Conservation (phyloP, 2,113 vertebrate species). For the Oryzias melastigma region DNA sequence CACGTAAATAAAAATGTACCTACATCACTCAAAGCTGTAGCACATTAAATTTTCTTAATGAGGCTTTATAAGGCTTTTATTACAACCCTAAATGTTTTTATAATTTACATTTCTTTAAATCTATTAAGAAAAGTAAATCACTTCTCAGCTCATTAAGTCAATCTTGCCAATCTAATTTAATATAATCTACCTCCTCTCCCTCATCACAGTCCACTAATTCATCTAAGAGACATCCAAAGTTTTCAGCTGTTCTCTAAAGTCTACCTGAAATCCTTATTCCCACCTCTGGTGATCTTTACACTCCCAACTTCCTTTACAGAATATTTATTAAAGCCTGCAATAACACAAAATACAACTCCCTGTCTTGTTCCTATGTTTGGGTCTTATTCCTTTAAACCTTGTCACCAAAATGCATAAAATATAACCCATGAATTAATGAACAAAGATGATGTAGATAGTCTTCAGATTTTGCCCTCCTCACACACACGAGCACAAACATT, state of each 20-base stretch:
- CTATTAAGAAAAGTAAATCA: too few relatives aligned
- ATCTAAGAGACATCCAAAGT: neutral
- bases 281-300: constrained; percentile 16
- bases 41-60: too few relatives aligned
- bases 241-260: constrained; percentile 6
- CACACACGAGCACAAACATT: constrained; percentile 49
- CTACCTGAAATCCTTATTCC: constrained; percentile 7
- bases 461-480: constrained; percentile 51
- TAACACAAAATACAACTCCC: constrained; percentile 21
- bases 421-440: constrained; percentile 79
- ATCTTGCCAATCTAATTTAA: neutral
- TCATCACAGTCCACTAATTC: neutral
- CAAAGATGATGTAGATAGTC: constrained; percentile 75
- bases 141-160: too few relatives aligned
- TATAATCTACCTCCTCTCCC: neutral
- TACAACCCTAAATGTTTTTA: too few relatives aligned
- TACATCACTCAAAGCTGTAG: too few relatives aligned
- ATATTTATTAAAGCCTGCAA: constrained; percentile 23
- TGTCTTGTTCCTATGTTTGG: constrained; percentile 42
- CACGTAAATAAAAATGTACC: too few relatives aligned
- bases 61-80: too few relatives aligned
- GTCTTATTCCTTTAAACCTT: constrained; percentile 55
- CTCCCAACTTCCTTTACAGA: constrained; percentile 21
- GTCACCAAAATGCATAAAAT: constrained; percentile 71
- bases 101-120: too few relatives aligned